phyloP scores from a whole-genome alignment of 1,140 invertebrate species.

The Temnothorax curvispinosus region DNA sequence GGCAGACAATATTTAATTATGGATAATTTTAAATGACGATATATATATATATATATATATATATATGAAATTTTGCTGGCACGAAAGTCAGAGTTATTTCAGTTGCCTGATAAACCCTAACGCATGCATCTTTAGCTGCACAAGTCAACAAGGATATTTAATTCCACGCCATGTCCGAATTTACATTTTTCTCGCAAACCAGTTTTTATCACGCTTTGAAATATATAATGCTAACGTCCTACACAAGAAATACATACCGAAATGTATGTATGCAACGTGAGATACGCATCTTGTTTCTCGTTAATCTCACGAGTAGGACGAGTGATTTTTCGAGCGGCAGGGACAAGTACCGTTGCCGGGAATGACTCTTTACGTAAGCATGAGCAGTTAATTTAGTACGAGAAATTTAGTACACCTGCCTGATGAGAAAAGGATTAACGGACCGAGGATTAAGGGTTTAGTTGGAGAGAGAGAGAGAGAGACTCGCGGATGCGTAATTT shows the following conservation, averaged over 20 bases:
- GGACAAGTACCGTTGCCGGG: conserved; percentile 26
- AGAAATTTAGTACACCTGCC: conserved; percentile 45
- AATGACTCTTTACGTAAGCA: conserved; percentile 21
- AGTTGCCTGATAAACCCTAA: background rate
- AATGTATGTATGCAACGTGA: background rate
- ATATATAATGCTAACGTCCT: background rate
- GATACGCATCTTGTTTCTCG: conserved; percentile 8
- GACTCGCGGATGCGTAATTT: conserved; percentile 18
- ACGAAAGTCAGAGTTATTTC: background rate
- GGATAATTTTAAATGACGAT: conserved; percentile 9
- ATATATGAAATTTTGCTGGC: background rate
- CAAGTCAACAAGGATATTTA: conserved; percentile 37
- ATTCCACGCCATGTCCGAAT: conserved; percentile 22
- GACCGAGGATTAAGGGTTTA: conserved; percentile 19
- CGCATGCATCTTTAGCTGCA: background rate
- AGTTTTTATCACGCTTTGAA: conserved; percentile 23
- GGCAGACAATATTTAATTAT: background rate
- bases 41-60: background rate
- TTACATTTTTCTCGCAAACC: conserved; percentile 40
- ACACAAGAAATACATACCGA: background rate
- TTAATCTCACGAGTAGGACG: background rate
- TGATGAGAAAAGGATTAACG: conserved; percentile 37
- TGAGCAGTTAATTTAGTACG: conserved; percentile 17
- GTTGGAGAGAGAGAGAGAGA: background rate
- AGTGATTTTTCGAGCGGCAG: conserved; percentile 6